Evolutionary conservation across 2,888 invertebrate species (phyloP), one percentile per base, ranked within the genome.

Genomic region (Agelastica alni): DNA sequence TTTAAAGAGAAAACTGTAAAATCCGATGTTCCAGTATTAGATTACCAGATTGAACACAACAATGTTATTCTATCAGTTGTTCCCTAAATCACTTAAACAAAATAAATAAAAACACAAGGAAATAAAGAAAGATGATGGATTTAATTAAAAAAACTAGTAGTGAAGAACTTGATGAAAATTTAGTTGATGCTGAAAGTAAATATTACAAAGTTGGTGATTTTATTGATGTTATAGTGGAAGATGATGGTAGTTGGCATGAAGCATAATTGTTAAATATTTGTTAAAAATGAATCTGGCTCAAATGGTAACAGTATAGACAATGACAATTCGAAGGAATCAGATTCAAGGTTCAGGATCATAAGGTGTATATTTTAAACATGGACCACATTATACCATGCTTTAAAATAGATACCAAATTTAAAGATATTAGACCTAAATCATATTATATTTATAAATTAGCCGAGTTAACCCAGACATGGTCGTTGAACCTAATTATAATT

Each of bases 401-500:
- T 54, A 70, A 79, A 51, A 71, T 74, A 48, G 72, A 75, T 47
- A 71, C 76, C 9, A 63, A 65, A 52, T 75, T 83, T 59, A 75
- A 80, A 39, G 80, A 82, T 56, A 81, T 92, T 44, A 79, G 91
- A 51, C 91, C 91, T 0, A 77, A 89, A 62, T 85, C 90, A 0
- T 77, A 81, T 57, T 79, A 73, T 18, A 75, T 77, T 16, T 74
- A 87, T 44, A 71, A 80, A 12, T 68, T 82, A 9, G 71, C 78
- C 1, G 79, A 86, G 45, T 70, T 91, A 16, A 81, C 63, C 72
- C 78, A 4, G 87, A 85, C 0, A 81, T 85, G 62, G 80, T 69
- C 45, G 84, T 91, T 5, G 83, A 92, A 83, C 79, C 86, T 0
- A 92, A 91, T 74, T 83, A 88, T 68, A 91, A 91, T 69, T 79